Evolutionary conservation across 2,888 invertebrate genomes (phyloP), one percentile per base, ranked within the genome.

Genomic region (Nymphalis urticae): DNA sequence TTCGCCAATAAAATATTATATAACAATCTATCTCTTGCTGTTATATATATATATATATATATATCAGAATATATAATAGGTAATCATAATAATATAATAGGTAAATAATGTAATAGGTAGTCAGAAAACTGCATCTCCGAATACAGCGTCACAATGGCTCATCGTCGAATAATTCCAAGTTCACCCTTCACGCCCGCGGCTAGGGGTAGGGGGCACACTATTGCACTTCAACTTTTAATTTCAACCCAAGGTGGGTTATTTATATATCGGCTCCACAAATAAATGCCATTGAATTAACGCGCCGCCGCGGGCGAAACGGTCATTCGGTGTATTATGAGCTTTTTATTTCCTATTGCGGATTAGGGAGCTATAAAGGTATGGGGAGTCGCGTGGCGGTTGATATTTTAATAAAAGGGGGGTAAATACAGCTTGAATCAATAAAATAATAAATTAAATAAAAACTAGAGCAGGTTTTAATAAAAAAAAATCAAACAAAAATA

Each of bases 221-320:
- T 80, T 77, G 77, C 74, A 76, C 77, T 79, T 78, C 77, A 78
- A 79, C 73, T 80, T 81, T 82, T 80, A 79, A 81, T 81, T 82
- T 80, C 73, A 73, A 69, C 59, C 74, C 77, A 77, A 81, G 58
- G 58, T 58, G 58, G 36, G 58, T 77, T 80, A 78, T 79, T 78
- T 80, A 79, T 80, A 77, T 76, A 77, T 78, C 75, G 73, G 76
- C 72, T 77, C 75, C 71, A 75, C 78, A 80, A 80, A 80, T 79
- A 79, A 80, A 80, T 77, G 77, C 76, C 77, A 79, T 79, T 78
- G 75, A 77, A 71, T 76, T 76, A 80, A 76, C 73, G 78, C 72
- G 70, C 71, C 73, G 76, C 80, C 76, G 69, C 75, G 73, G 79
- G 78, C 79, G 72, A 77, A 82, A 82, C 82, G 81, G 82, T 77